Evolutionary conservation across 2,888 invertebrate species (phyloP), one percentile per base, ranked within the genome.

Genomic region (Zootermopsis nevadensis): DNA sequence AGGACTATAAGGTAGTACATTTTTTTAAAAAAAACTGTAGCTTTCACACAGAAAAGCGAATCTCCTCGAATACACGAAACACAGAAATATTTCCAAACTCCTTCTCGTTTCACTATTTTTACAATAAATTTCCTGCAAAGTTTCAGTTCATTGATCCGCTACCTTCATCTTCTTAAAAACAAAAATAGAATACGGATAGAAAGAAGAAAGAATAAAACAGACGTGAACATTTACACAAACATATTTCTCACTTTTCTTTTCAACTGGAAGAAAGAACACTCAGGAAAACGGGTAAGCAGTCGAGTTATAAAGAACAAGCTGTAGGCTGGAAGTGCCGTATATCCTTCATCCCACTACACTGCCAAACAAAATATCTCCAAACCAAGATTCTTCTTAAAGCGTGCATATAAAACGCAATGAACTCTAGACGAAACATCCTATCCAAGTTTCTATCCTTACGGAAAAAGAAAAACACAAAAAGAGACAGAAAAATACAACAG

Each of bases 161-260:
- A 30, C 22, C 30, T 30, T 30, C 33, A 8, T 80, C 35, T 7
- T 66, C 31, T 53, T 53, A 22, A 48, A 53, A 79, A 79, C 31
- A 74, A 74, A 38, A 35, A 19, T 60, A 48, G 15, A 79, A 79
- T 1, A 42, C 8, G n/a, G 74, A 33, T 69, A 33, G 33, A 33
- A 33, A 10, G 22, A 31, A 4, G 31, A 77, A 74, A 30, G n/a
- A 60, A 27, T n/a, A 27, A 15, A 60, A 1, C 27, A n/a, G 60
- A 80, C 31, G n/a, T 31, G 48, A 48, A 42, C 81, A 81, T 81
- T 81, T 81, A 27, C 81, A 38, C 69, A 81, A 67, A 72, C 81
- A 81, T 81, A 69, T 81, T 81, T 72, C 81, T 48, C 48, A 72
- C 67, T 81, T 69, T 81, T 22, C 72, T 42, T 35, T 66, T 42